Percentiles rank a stretch among this genome's conserved stretches.
Evolutionary conservation across 1,140 invertebrate genomes (phyloP).

Genomic region (Trichomalopsis sarcophagae): DNA sequence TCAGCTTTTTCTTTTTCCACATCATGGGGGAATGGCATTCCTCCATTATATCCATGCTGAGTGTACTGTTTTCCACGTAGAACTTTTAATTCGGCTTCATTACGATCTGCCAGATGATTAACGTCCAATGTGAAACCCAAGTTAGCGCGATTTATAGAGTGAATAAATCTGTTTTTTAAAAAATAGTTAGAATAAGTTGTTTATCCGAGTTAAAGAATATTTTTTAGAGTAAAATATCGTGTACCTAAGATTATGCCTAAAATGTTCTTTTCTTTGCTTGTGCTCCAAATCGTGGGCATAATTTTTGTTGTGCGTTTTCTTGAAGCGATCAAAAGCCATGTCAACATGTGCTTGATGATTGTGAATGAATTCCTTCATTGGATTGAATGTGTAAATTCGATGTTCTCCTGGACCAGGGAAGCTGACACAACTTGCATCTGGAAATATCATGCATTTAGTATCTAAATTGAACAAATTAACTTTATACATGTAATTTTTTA

Average conservation of each 20-base stretch:
- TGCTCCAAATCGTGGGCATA: constrained; percentile 84
- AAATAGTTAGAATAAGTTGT: constrained; percentile 49
- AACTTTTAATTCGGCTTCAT: constrained; percentile 85
- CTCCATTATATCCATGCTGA: constrained; percentile 81
- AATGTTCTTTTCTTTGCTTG: constrained; percentile 83
- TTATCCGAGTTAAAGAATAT: constrained; percentile 5
- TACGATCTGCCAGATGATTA: constrained; percentile 93
- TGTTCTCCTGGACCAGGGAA: constrained; percentile 92
- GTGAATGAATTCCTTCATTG: constrained; percentile 93
- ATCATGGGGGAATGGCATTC: constrained; percentile 85
- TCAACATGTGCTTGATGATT: constrained; percentile 84
- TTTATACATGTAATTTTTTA: background rate
- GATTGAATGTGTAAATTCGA: constrained; percentile 90
- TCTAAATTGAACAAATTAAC: constrained; percentile 34
- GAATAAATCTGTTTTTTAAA: constrained; percentile 81
- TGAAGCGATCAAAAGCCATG: constrained; percentile 86
- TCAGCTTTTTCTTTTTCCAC: constrained; percentile 69
- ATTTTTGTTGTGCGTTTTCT: constrained; percentile 81
- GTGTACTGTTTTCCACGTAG: constrained; percentile 85
- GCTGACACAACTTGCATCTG: constrained; percentile 83
- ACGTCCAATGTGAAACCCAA: constrained; percentile 84
- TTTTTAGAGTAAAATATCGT: constrained; percentile 10
- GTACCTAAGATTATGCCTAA: constrained; percentile 91
- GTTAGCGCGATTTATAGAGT: constrained; percentile 88
- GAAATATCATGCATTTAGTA: background rate